Base-by-base conservation (phyloP, 2,797 vertebrate genomes). In the Euthynnus affinis region DNA sequence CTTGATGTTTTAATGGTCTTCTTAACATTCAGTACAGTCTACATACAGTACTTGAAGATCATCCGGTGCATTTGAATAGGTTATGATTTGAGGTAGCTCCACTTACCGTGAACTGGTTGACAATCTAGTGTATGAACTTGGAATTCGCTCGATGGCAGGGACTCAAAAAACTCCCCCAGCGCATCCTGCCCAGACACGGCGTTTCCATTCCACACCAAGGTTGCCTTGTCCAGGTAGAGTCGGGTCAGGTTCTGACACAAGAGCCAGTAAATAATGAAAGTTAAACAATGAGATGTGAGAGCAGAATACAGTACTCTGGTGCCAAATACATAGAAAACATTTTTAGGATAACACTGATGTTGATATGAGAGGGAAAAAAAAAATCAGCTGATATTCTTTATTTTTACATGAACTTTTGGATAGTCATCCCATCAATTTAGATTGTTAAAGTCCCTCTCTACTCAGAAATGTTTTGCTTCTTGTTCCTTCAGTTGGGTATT, bases 141-240 rank as follows among this genome's bases (percentile, higher is more conserved):
- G 91, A 99, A 99, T 82, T 99, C 97, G 85, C 97, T 99, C 1
- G 98, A 98, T 9, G 98, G 98, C 83, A 99, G 91, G 53, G 97
- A 96, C 92, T 99, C 98, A 87, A 99, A 99, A 83, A 99, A 99
- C 66, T 98, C 96, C 10, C 92, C 92, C 34, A 99, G 92, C 0
- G 96, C 96, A 23, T 97, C 96, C 52, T 97, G 97, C 52, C 98
- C 98, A 0, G 97, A 97, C 55, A 99, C 87, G 0, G 96, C 95
- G 0, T 98, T 99, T 27, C 98, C 98, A 0, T 99, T 99, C 98
- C 98, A 99, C 61, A 99, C 96, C 55, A 99, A 84, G 0, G 97
- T 98, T 0, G 98, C 98, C 63, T 97, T 99, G 90, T 97, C 97
- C 92, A 98, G 88, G 91, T 99, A 99, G 0, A 99, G 95, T 42